Evolutionary conservation across 2,113 vertebrate species (phyloP).

Genomic region (Syngnathus scovelli): DNA sequence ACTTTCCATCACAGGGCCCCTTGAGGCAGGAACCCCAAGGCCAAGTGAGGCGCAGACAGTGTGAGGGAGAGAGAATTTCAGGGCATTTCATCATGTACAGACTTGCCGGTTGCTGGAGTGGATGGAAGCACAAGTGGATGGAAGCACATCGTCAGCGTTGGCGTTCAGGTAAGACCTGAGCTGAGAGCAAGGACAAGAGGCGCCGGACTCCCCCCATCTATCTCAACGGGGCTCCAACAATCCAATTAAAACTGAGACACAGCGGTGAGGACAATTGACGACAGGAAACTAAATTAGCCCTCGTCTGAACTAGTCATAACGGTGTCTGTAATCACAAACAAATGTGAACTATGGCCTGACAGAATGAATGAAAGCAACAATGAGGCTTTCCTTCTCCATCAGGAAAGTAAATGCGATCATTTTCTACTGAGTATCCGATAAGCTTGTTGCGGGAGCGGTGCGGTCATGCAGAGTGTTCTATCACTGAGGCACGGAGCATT

Average conservation of each 20-base stretch:
- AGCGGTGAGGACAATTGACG: constrained; percentile 51
- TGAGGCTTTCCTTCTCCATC: constrained; percentile 26
- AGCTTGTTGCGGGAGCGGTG: constrained; percentile 4
- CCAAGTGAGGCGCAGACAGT: constrained; percentile 36
- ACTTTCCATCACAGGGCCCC: constrained; percentile 20
- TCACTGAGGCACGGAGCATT: constrained; percentile 31
- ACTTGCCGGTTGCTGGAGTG: constrained; percentile 16
- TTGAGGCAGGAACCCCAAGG: constrained; percentile 7
- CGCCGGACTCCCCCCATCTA: constrained; percentile 19
- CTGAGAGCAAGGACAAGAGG: constrained; percentile 12
- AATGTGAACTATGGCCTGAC: too few relatives aligned
- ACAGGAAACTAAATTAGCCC: constrained; percentile 17
- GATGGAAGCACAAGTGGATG: background rate
- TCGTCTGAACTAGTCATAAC: too few relatives aligned
- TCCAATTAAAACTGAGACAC: constrained; percentile 59
- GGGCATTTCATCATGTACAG: constrained; percentile 57
- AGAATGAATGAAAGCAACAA: constrained; percentile 12
- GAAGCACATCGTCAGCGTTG: background rate
- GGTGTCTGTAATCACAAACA: background rate
- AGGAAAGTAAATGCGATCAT: constrained; percentile 37
- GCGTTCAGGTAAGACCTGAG: constrained; percentile 28
- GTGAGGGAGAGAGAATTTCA: constrained; percentile 41
- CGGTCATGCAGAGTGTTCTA: constrained; percentile 29
- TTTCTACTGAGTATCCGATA: constrained; percentile 11
- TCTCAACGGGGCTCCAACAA: constrained; percentile 41